phyloP scores from a whole-genome alignment of 2,113 vertebrate genomes.

The Calidris pygmaea region DNA sequence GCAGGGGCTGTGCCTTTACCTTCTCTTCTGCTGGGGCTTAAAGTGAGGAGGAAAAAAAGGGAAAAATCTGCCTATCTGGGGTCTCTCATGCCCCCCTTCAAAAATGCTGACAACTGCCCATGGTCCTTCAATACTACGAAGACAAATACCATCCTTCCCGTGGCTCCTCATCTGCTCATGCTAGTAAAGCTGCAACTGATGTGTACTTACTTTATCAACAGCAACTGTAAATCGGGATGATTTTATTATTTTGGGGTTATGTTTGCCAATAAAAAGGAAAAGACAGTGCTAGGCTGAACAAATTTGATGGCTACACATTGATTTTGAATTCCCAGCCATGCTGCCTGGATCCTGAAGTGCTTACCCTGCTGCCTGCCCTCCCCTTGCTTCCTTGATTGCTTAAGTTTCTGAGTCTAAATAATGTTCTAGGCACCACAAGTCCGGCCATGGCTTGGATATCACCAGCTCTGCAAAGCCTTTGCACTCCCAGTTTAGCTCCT shows the following conservation, averaged over 20 bases:
- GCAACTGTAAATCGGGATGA: not conserved
- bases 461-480: not conserved
- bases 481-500: not conserved
- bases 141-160: not conserved
- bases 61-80: not conserved
- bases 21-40: not conserved
- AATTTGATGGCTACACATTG: not conserved
- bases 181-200: not conserved
- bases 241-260: not conserved
- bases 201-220: not conserved
- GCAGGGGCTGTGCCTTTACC: not conserved
- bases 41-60: not conserved
- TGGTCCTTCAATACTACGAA: not conserved
- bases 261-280: not conserved
- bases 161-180: not conserved
- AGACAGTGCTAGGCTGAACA: not conserved
- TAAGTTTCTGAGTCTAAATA: not conserved
- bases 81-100: not conserved
- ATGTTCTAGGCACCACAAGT: not conserved
- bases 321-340: not conserved
- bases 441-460: not conserved
- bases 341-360: not conserved
- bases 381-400: not conserved
- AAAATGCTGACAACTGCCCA: not conserved
- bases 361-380: not conserved